Conservation (phyloP, 2,113 vertebrate species). For the Brachyistius frenatus region DNA sequence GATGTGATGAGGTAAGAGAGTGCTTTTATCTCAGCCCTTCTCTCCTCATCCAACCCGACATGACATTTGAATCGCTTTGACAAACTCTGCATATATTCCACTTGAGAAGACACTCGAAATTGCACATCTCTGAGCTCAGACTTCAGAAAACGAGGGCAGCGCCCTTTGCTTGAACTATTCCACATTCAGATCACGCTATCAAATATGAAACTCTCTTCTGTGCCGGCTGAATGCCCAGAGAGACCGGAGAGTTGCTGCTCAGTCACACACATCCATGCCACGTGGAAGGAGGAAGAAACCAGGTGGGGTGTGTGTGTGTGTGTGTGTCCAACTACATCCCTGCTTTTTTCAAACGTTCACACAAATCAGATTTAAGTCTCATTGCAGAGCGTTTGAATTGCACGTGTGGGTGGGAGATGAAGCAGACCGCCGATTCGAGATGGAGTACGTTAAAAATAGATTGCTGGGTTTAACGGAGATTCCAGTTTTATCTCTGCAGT, state of each 20-base stretch:
- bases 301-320: slow-evolving; percentile 21
- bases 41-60: background rate
- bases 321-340: slow-evolving; percentile 38
- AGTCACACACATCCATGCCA: slow-evolving; percentile 47
- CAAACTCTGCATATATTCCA: slow-evolving; percentile 15
- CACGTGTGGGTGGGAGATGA: background rate
- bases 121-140: slow-evolving; percentile 18
- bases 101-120: background rate
- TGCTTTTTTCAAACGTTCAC: slow-evolving; percentile 11
- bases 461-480: slow-evolving; percentile 1
- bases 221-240: slow-evolving; percentile 23
- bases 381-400: slow-evolving; percentile 18
- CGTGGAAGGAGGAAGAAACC: slow-evolving; percentile 45
- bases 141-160: slow-evolving; percentile 29
- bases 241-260: slow-evolving; percentile 22
- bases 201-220: slow-evolving; percentile 45
- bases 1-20: background rate
- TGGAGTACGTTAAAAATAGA: slow-evolving; percentile 33
- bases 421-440: background rate
- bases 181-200: slow-evolving; percentile 6
- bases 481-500: slow-evolving; percentile 13
- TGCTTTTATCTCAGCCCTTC: background rate
- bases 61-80: slow-evolving; percentile 11
- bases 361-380: slow-evolving; percentile 16
- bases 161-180: slow-evolving; percentile 24